These are phyloP conservation scores for Heterochromis multidens DNA, from an alignment of 2,113 vertebrate genomes.

Conservation along the genomic window DNA sequence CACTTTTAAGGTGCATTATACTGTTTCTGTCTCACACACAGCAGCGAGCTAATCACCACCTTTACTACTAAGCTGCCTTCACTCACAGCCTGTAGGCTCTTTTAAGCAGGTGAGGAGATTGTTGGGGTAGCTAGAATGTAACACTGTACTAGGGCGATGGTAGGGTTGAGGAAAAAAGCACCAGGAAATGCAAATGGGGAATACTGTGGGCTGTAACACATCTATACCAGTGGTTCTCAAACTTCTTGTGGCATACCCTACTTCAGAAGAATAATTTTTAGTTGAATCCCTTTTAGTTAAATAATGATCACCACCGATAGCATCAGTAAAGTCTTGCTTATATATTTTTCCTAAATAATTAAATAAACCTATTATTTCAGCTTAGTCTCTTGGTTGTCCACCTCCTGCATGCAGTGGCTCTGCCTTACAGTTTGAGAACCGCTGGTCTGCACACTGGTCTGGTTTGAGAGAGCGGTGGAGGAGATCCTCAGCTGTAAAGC, in stretches of 20 bases:
- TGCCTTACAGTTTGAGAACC: neutral
- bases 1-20: neutral
- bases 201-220: neutral
- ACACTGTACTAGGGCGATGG: too few species aligned
- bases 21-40: neutral
- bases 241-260: neutral
- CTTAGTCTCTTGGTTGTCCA: neutral
- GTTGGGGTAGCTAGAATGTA: neutral
- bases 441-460: too few species aligned
- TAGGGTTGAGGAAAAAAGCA: neutral
- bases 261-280: neutral
- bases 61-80: neutral
- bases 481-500: neutral
- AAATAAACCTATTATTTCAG: fast-evolving
- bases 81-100: neutral
- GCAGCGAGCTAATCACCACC: neutral
- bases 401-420: neutral
- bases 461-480: too few species aligned
- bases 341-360: neutral
- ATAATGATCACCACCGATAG: fast-evolving
- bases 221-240: neutral
- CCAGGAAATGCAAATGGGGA: neutral
- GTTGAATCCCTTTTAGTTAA: neutral
- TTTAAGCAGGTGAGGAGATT: neutral
- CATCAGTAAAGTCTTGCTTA: neutral